Base-by-base conservation (phyloP, 2,113 vertebrate genomes). In the Proterorhinus semilunaris region DNA sequence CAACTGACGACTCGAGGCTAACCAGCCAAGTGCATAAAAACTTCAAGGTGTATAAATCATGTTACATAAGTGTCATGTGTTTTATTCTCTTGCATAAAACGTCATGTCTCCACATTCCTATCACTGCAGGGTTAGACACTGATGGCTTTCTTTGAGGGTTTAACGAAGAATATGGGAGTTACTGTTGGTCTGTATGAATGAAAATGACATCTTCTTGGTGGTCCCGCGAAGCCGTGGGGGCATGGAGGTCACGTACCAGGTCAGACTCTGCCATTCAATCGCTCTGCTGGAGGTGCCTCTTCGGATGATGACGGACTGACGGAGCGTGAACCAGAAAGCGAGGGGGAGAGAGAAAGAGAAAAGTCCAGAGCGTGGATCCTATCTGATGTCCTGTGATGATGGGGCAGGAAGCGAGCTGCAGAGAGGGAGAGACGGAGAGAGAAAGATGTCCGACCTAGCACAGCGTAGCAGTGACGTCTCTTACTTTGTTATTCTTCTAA, bases 161-260 rank as follows among this genome's bases (percentile, higher is more conserved):
- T 21, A 21, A 21, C 21, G 21, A 21, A 21, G 21, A 21, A 21
- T 36, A 36, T 36, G 3, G 27, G 27, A 36, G 27, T 5, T 36
- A 36, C 27, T 36, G 27, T 36, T 5, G 27, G 27, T 54, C 9
- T 21, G 17, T 54, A 0, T 54, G 16, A 27, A 6, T 10, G 53
- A 21, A 49, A 1, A 10, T 6, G 53, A 10, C 21, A 10, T 9
- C 6, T 1, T 58, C 5, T 42, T 58, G 55, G 53, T 54, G 53
- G 53, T 54, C 53, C 6, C 27, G 27, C 3, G 27, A 10, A 21
- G 16, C 17, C 17, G 27, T 36, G 50, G 47, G 16, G 54, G 65
- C 59, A 58, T 65, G 10, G 68, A 73, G 80, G 76, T 80, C 75
- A 78, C 27, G n/a, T 59, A 69, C 36, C 8, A 71, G 78, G 83